Conservation (phyloP, 2,888 invertebrate species). For the Taphrorychus bicolor region DNA sequence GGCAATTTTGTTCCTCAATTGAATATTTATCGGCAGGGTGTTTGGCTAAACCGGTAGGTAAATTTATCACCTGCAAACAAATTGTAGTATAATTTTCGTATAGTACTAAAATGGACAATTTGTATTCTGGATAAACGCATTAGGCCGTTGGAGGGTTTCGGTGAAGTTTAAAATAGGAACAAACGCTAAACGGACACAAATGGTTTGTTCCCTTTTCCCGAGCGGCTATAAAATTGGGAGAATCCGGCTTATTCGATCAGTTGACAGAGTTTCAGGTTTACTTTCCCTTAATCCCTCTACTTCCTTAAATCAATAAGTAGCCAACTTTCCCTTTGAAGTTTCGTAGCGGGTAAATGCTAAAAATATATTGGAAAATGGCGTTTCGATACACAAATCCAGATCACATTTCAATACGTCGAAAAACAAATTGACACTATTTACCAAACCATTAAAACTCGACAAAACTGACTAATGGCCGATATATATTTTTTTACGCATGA, state of each 20-base stretch:
- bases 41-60: constrained; percentile 15
- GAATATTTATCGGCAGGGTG: constrained; percentile 24
- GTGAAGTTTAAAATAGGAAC: constrained; percentile 38
- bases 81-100: constrained; percentile 41
- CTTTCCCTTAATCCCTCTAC: not conserved
- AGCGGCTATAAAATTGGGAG: constrained; percentile 6
- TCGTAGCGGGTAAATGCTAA: not conserved
- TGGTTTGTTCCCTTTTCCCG: constrained; percentile 29
- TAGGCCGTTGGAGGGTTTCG: constrained; percentile 32
- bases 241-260: constrained; percentile 9
- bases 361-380: no score
- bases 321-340: not conserved
- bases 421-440: not conserved
- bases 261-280: constrained; percentile 1
- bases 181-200: constrained; percentile 26
- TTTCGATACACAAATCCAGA: no score
- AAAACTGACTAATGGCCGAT: not conserved
- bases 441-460: not conserved
- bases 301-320: not conserved
- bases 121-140: constrained; percentile 43
- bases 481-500: not conserved
- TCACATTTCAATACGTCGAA: no score
- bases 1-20: constrained; percentile 12
- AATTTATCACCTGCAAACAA: constrained; percentile 39
- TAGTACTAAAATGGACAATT: constrained; percentile 43